Percentiles rank a stretch among this genome's conserved stretches.
Conservation (phyloP, 2,797 vertebrate species). For the Phrynocephalus vlangalii region DNA sequence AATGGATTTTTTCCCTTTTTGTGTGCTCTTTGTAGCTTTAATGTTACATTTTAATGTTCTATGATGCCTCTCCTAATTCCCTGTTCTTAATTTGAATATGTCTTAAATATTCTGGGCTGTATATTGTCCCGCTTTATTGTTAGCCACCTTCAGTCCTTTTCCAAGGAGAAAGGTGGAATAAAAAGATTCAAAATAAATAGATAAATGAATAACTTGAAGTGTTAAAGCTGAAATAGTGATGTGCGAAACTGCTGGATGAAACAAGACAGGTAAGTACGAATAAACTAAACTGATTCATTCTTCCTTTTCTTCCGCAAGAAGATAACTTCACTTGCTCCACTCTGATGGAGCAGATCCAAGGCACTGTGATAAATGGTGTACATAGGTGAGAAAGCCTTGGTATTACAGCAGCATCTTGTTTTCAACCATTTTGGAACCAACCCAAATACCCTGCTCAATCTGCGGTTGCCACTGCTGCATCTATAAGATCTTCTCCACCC, state of each 20-base stretch:
- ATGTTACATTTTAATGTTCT: too few species aligned
- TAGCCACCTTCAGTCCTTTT: too few species aligned
- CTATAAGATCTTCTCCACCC: constrained; percentile 64
- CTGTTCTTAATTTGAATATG: too few species aligned
- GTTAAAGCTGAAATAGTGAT: constrained; percentile 64
- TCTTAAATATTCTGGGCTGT: too few species aligned
- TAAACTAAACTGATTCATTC: constrained; percentile 61
- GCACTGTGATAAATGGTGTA: constrained; percentile 72
- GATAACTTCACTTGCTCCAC: constrained; percentile 70
- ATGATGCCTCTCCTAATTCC: too few species aligned
- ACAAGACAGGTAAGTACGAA: constrained; percentile 65
- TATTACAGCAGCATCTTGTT: constrained; percentile 72
- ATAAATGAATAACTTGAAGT: constrained; percentile 56
- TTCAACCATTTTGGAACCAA: constrained; percentile 65
- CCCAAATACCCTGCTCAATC: constrained; percentile 68
- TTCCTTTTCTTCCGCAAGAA: constrained; percentile 56
- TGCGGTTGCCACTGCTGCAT: constrained; percentile 66
- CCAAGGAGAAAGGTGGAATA: too few species aligned
- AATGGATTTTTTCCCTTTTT: too few species aligned
- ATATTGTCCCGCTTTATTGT: too few species aligned
- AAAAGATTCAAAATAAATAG: too few species aligned
- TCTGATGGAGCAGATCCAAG: constrained; percentile 70
- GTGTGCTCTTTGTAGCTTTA: too few species aligned
- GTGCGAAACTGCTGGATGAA: constrained; percentile 60
- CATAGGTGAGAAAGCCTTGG: constrained; percentile 71